These are phyloP conservation scores for Argentina silus DNA, from an alignment of 2,797 vertebrate genomes.

Conservation along the genomic window DNA sequence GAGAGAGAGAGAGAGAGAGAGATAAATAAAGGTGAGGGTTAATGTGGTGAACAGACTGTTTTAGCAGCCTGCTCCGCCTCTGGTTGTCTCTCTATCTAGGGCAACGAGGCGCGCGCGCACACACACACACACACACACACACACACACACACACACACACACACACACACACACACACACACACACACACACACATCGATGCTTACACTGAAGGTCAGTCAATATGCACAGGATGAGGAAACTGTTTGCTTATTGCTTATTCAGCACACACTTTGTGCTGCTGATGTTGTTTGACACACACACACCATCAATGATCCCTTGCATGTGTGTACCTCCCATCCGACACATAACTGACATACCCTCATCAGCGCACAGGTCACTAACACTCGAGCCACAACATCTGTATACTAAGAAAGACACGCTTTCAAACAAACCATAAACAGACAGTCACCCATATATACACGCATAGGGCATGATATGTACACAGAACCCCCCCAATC, in stretches of 20 bases:
- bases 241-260: conserved; percentile 5
- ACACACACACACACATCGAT: conserved; percentile 3
- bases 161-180: no score
- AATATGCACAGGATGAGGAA: conserved; percentile 11
- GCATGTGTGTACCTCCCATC: neutral
- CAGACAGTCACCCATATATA: neutral
- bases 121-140: neutral
- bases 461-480: conserved; percentile 13
- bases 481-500: conserved; percentile 3
- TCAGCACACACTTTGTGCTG: neutral
- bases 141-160: neutral
- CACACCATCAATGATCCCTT: neutral
- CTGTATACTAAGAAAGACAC: neutral
- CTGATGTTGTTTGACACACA: conserved; percentile 15
- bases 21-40: neutral
- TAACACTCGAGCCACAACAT: neutral
- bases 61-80: neutral
- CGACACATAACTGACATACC: neutral
- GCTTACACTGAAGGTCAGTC: conserved; percentile 5
- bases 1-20: neutral
- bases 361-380: neutral
- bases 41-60: neutral
- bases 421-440: neutral
- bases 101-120: conserved; percentile 12
- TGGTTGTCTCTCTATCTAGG: neutral